Conservation (phyloP, 2,113 vertebrate species). For the Xiphophorus couchianus region DNA sequence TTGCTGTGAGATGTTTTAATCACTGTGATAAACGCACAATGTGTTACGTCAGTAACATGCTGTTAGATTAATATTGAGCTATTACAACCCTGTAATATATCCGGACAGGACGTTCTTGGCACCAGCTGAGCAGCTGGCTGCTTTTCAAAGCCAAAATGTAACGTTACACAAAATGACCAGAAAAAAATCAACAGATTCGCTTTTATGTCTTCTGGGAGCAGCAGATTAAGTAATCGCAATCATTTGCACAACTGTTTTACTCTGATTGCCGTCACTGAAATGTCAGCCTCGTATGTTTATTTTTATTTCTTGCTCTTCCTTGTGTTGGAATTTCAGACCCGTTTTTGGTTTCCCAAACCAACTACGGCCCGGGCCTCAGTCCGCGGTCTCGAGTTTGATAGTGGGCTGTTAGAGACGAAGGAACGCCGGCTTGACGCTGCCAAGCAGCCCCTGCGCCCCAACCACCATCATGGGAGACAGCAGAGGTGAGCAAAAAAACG, state of each 20-base stretch:
- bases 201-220: not conserved
- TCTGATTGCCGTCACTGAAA: rapidly evolving
- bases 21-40: not conserved
- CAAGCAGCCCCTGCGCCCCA: conserved; percentile 16
- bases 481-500: conserved; percentile 73
- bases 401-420: conserved; percentile 45
- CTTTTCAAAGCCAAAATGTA: conserved; percentile 19
- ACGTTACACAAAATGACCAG: conserved; percentile 8
- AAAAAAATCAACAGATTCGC: conserved; percentile 16
- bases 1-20: not conserved
- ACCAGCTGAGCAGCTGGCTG: conserved; percentile 30
- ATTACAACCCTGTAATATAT: not conserved
- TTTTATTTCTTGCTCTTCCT: conserved; percentile 21
- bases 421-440: conserved; percentile 43
- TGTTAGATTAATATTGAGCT: not conserved
- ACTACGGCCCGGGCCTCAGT: conserved; percentile 80
- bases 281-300: not conserved
- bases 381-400: conserved; percentile 80
- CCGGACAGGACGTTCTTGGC: not conserved
- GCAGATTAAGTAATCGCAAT: rapidly evolving
- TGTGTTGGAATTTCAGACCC: conserved; percentile 68
- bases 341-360: conserved; percentile 70
- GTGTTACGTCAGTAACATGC: rapidly evolving
- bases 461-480: conserved; percentile 81
- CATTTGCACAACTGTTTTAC: not conserved